Base-by-base conservation (phyloP, 2,888 invertebrate genomes). In the Microctonus brassicae region DNA sequence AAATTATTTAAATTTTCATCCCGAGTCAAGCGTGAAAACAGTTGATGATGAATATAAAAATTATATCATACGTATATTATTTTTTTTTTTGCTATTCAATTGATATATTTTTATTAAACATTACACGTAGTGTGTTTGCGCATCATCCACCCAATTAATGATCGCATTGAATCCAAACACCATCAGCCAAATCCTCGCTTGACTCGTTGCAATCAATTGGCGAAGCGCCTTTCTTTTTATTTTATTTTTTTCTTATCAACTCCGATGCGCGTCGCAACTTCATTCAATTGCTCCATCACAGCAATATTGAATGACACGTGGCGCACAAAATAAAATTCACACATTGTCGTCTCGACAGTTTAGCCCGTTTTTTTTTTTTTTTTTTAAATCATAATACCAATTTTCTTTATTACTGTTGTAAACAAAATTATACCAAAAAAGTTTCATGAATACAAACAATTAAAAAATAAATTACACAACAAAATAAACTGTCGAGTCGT, bases 1-100 rank as follows among this genome's bases (percentile, higher is more conserved):
- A 65, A 69, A 80, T 83, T 79, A 80, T n/a, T 76, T 83, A 81
- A 79, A 78, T 79, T 78, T 78, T 79, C 75, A 77, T 76, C 74
- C 73, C 22, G 39, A 36, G 61, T 61, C 34, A 36, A 61, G 39
- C 39, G 34, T 39, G 61, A 39, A 61, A 52, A 24, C 34, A 58
- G 42, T 11, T 52, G 52, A 26, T 42, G 47, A 47, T 17, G 17
- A 6, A 17, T 17, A 47, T 4, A 20, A 6, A 17, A 2, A 17
- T 5, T 4, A 7, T 7, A 33, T 55, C 57, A 11, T 3, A 5
- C 24, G 9, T 26, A 11, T 22, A 6, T 39, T 57, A 22, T n/a
- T 13, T 13, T 58, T 17, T 42, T 22, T 58, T 57, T n/a, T 66
- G 17, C 33, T 13, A 24, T 2, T 29, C 29, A 26, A 29, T 24